Base-by-base conservation (phyloP, 1,140 invertebrate species). In the Eupeodes corollae region DNA sequence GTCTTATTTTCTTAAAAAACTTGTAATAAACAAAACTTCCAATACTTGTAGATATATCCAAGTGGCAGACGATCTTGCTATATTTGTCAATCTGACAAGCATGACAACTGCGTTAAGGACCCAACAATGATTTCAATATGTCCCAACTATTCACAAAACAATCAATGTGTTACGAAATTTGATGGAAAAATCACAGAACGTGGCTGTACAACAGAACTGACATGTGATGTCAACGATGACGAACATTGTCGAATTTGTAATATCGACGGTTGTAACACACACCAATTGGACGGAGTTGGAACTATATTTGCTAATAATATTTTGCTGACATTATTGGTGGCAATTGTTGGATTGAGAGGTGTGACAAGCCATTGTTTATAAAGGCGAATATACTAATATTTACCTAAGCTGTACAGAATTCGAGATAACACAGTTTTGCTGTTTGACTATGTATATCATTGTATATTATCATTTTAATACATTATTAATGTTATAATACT, bases 251-350 rank as follows among this genome's bases (percentile, higher is more conserved):
- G 61, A 19, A 47, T 50, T 21, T 66, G 63, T 43, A 19, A 46
- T 14, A 44, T 47, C 6, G 61, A 63, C 40, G 53, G 54, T 9
- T 66, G 63, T 56, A 66, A 66, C 41, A 65, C 51, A 3, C 40
- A 5, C 12, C 42, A 56, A 12, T 46, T 66, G 6, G 54, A 46
- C 0, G 56, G 52, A 10, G 49, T 54, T 15, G 52, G 57, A 2
- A 51, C 48, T 6, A 38, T 43, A 1, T 42, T 56, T 10, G 44
- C 51, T 14, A 49, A 51, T 30, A 60, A 63, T 26, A 19, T 66
- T 5, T 42, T 47, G 6, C 35, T 63, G 6, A 56, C 62, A 9
- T 19, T 63, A 14, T 8, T 58, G 6, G n/a, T 63, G 15, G 51
- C 57, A 30, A 42, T 56, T 47, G 12, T 51, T 5, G 47, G 47